phyloP scores from a whole-genome alignment of 2,113 vertebrate species.

The Danionella cerebrum region DNA sequence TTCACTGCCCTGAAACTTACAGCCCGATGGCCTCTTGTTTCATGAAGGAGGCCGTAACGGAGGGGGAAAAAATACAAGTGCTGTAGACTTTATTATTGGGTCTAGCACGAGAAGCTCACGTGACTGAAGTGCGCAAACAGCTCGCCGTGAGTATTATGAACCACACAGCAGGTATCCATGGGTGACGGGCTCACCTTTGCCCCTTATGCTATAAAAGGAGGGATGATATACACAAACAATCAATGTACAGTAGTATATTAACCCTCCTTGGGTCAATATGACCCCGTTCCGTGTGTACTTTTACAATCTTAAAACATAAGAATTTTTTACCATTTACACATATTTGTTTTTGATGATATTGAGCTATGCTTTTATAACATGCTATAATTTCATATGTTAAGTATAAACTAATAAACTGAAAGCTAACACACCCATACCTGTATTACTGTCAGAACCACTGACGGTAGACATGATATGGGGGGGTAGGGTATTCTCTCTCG shows the following conservation, averaged over 20 bases:
- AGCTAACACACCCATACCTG: too few species aligned
- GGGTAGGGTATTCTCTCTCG: too few species aligned
- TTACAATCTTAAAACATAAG: too few species aligned
- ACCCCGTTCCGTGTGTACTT: too few species aligned
- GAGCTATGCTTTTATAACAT: too few species aligned
- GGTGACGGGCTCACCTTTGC: constrained; percentile 27
- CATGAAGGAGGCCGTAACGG: constrained; percentile 21
- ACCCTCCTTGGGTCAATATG: too few species aligned
- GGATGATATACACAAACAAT: neutral
- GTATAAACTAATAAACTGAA: too few species aligned
- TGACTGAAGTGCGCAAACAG: constrained; percentile 23
- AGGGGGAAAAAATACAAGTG: constrained; percentile 7
- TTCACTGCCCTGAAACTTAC: constrained; percentile 33
- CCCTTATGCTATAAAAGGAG: neutral
- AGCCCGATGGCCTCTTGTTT: constrained; percentile 19
- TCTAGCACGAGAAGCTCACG: neutral
- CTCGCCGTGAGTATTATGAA: constrained; percentile 11
- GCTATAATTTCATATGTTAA: too few species aligned
- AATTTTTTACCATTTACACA: too few species aligned
- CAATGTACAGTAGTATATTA: neutral
- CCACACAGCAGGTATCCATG: constrained; percentile 27
- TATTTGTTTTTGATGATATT: too few species aligned
- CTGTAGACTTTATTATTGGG: constrained; percentile 2
- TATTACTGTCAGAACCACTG: too few species aligned
- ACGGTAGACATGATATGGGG: too few species aligned